A percentile compares a stretch with the other conserved stretches of the same genome.
Evolutionary conservation across 1,140 invertebrate genomes (phyloP).

Genomic region (Bathynomus jamesi): DNA sequence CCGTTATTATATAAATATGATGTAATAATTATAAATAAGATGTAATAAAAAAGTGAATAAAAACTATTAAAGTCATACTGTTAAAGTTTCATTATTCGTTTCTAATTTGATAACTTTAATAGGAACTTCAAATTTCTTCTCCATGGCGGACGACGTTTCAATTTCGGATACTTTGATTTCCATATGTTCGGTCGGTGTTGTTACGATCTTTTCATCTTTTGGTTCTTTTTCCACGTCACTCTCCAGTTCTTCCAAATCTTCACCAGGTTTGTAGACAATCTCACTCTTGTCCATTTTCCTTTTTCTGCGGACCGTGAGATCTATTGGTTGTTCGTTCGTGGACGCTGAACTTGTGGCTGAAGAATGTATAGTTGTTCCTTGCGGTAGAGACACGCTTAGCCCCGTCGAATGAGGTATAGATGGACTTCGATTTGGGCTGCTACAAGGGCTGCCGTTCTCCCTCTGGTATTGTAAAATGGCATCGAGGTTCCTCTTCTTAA

Average conservation of each 20-base stretch:
- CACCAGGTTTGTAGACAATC: slow-evolving; percentile 27
- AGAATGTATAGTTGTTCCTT: background rate
- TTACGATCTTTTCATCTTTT: slow-evolving; percentile 11
- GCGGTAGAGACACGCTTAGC: background rate
- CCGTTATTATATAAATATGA: no score
- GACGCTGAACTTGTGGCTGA: background rate
- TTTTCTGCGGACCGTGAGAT: slow-evolving; percentile 34
- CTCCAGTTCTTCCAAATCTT: slow-evolving; percentile 6
- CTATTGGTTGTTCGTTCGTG: slow-evolving; percentile 32
- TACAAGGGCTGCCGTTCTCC: slow-evolving; percentile 15
- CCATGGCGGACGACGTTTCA: background rate
- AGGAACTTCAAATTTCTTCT: slow-evolving; percentile 16
- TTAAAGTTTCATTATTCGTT: slow-evolving; percentile 11
- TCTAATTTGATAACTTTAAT: slow-evolving; percentile 23
- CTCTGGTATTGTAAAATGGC: slow-evolving; percentile 33
- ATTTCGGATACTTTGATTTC: slow-evolving; percentile 3
- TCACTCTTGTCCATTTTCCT: slow-evolving; percentile 36
- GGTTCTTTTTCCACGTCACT: slow-evolving; percentile 5
- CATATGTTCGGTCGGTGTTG: slow-evolving; percentile 12
- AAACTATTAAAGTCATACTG: slow-evolving; percentile 2
- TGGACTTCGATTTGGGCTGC: background rate
- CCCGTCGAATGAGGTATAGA: slow-evolving; percentile 9
- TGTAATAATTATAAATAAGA: no score
- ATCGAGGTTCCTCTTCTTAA: slow-evolving; percentile 34
- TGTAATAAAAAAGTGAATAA: no score